Percentiles rank a stretch among this genome's conserved stretches.
Evolutionary conservation across 2,888 invertebrate genomes (phyloP).

Genomic region (Neoascia interrupta): DNA sequence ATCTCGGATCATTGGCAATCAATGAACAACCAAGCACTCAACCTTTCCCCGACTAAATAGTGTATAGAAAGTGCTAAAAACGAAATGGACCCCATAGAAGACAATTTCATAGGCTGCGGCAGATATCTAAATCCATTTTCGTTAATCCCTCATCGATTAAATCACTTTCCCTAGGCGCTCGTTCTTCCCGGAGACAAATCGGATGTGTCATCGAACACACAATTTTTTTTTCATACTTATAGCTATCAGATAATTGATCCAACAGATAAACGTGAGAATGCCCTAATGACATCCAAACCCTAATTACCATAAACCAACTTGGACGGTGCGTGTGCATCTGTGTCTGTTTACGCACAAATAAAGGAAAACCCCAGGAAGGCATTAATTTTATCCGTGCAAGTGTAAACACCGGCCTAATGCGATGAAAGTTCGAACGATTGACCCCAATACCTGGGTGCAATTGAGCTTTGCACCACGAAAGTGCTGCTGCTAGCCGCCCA

Average conservation of each 20-base stretch:
- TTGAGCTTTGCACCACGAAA: conserved; percentile 33
- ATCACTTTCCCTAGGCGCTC: conserved; percentile 12
- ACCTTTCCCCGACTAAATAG: background rate
- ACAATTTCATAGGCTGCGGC: no score
- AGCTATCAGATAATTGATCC: conserved; percentile 52
- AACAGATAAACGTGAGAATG: conserved; percentile 52
- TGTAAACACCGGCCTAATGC: conserved; percentile 22
- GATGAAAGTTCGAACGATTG: conserved; percentile 29
- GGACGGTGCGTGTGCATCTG: background rate
- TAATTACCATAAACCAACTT: conserved; percentile 54
- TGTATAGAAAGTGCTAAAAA: background rate
- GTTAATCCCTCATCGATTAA: conserved; percentile 34
- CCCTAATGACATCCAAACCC: conserved; percentile 48
- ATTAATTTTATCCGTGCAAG: conserved; percentile 30
- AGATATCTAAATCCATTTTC: conserved; percentile 47
- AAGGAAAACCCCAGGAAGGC: conserved; percentile 35
- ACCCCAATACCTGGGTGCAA: conserved; percentile 63
- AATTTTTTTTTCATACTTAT: conserved; percentile 51
- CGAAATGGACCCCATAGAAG: background rate
- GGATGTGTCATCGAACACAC: conserved; percentile 17
- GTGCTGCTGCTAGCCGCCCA: background rate
- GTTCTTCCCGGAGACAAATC: background rate
- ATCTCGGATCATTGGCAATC: conserved; percentile 50
- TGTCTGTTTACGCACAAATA: conserved; percentile 10
- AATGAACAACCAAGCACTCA: background rate